These are phyloP conservation scores for Daktulosphaira vitifoliae DNA, from an alignment of 1,140 invertebrate species.

Conservation along the genomic window DNA sequence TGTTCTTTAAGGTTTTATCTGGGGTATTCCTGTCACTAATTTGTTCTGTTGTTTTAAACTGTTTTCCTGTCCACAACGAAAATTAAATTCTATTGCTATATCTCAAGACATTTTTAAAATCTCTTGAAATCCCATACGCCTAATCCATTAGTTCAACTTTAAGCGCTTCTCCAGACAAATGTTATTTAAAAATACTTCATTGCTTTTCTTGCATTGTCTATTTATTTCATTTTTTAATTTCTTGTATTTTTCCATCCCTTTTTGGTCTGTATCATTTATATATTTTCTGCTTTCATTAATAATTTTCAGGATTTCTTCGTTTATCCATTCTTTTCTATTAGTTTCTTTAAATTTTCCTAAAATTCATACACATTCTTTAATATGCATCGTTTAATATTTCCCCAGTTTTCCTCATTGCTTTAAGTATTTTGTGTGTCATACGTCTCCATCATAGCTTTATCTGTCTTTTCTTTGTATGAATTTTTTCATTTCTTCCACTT, in stretches of 20 bases:
- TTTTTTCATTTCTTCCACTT: not conserved
- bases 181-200: not conserved
- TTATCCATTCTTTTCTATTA: not conserved
- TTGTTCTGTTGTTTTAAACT: too few relatives aligned
- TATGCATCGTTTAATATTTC: constrained; percentile 3
- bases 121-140: not conserved
- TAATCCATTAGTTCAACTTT: not conserved
- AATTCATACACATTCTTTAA: not conserved
- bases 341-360: constrained; percentile 1
- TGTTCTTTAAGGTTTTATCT: too few relatives aligned
- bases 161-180: not conserved
- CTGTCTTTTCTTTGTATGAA: not conserved
- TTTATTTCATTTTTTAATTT: constrained; percentile 9
- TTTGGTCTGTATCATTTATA: constrained; percentile 4
- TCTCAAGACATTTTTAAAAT: too few relatives aligned
- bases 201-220: not conserved
- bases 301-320: not conserved
- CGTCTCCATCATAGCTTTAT: not conserved
- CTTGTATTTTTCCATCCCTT: not conserved
- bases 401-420: not conserved
- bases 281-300: constrained; percentile 6
- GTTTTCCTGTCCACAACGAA: too few relatives aligned
- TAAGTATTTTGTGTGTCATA: not conserved
- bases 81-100: too few relatives aligned
- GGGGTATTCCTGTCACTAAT: too few relatives aligned